These are phyloP conservation scores for Aselliscus stoliczkanus DNA, from an alignment of 2,797 vertebrate genomes.

Conservation along the genomic window DNA sequence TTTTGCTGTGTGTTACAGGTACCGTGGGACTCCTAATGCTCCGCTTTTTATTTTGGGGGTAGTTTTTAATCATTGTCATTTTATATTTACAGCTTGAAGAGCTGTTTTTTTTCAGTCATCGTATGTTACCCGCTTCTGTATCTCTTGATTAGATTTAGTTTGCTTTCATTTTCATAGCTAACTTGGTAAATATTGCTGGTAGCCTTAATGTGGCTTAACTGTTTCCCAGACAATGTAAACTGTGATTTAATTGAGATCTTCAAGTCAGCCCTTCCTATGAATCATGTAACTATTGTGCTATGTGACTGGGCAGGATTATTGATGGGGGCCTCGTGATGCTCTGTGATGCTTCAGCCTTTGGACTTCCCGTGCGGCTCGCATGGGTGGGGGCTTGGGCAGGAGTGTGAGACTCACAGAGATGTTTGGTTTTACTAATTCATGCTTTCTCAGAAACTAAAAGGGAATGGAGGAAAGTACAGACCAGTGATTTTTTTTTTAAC, in stretches of 20 bases:
- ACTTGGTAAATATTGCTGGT: not conserved
- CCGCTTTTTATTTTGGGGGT: not conserved
- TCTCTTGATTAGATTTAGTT: not conserved
- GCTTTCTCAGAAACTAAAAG: not conserved
- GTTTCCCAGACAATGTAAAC: not conserved
- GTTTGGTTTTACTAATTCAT: not conserved
- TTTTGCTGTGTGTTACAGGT: slow-evolving; percentile 99
- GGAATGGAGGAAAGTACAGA: not conserved
- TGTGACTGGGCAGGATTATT: not conserved
- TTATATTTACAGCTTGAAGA: not conserved
- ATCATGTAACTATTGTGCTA: not conserved
- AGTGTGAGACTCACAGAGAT: not conserved
- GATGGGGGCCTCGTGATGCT: too few relatives aligned
- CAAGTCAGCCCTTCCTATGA: not conserved
- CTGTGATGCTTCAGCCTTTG: not conserved
- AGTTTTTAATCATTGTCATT: not conserved
- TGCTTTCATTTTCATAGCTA: not conserved
- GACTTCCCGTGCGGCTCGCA: too few relatives aligned
- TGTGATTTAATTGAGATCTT: not conserved
- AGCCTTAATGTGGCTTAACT: not conserved
- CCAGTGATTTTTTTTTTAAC: not conserved
- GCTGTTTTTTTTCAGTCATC: not conserved
- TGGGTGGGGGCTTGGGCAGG: too few relatives aligned
- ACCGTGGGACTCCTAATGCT: not conserved
- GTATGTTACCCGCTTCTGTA: not conserved